Evolutionary conservation across 1,140 invertebrate species (phyloP).

Genomic region (Drosophila pectinifera): DNA sequence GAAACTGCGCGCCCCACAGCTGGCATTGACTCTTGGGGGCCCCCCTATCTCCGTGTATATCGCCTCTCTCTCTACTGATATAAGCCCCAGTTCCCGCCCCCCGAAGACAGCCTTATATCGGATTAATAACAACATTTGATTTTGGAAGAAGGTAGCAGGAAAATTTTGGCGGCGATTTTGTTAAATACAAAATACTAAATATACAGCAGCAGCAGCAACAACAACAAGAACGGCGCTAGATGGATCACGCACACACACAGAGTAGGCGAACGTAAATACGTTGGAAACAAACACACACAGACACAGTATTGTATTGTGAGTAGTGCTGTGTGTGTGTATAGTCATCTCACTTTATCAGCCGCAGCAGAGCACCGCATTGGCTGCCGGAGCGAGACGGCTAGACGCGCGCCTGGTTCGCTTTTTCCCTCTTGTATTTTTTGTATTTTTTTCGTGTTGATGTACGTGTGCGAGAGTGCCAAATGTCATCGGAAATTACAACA

Average conservation of each 20-base stretch:
- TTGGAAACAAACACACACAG: conserved; percentile 30
- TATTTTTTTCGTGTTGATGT: conserved; percentile 30
- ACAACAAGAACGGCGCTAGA: conserved; percentile 36
- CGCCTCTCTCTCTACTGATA: conserved; percentile 7
- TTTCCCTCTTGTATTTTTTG: conserved; percentile 28
- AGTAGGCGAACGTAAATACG: conserved; percentile 45
- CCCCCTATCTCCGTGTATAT: conserved; percentile 1
- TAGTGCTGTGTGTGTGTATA: conserved; percentile 20
- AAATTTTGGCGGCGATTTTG: conserved; percentile 66
- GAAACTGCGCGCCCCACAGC: conserved; percentile 49
- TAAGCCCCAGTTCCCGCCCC: conserved; percentile 1
- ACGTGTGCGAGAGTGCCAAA: conserved; percentile 64
- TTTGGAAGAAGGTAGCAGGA: conserved; percentile 1
- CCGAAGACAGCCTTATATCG: background rate
- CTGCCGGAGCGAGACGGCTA: conserved; percentile 19
- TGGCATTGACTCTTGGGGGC: conserved; percentile 34
- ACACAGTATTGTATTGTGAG: conserved; percentile 8
- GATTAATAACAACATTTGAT: background rate
- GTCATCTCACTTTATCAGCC: conserved; percentile 27
- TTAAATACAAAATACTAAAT: conserved; percentile 61
- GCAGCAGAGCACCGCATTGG: conserved; percentile 1
- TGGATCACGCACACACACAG: conserved; percentile 37
- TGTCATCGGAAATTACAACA: conserved; percentile 81
- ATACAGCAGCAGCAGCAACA: conserved; percentile 36
- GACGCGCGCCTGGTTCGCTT: conserved; percentile 9